Base-by-base conservation (phyloP, 2,113 vertebrate genomes). In the Hemicordylus capensis region DNA sequence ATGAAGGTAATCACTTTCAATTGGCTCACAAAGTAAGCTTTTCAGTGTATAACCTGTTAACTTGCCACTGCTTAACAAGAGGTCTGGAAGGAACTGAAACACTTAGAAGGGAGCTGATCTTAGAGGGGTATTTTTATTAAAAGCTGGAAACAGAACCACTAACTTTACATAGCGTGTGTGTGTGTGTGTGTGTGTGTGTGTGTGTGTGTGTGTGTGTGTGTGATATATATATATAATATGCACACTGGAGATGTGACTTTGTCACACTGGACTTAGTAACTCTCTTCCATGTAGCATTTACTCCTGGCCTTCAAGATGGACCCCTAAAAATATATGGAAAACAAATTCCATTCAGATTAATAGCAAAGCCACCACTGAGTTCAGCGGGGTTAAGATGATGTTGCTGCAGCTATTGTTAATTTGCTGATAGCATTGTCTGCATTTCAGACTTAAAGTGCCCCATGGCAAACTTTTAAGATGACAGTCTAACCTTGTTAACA, bases 401-500 rank as follows among this genome's bases (percentile, higher is more conserved):
- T 28, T 61, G 42, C 20, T 59, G 39, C 42, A 78, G 15, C 48
- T 26, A 1, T 63, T 1, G 58, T 37, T 17, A 22, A n/a, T 76
- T 89, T 84, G 48, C 14, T 69, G 46, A 37, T 58, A 46, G 37
- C 4, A 26, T 26, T 69, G 76, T 26, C 58, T 44, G 24, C 76
- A 73, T 64, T 82, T 39, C 12, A 70, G 44, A 9, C 46, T 86
- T 82, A 44, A 80, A 64, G 56, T 66, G 19, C 26, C 83, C 7
- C 48, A 76, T 11, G 81, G 85, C 42, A 80, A 83, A 88, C 76
- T 42, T 1, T 10, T 28, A 85, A 89, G 51, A 66, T 15, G 78
- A 76, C 8, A n/a, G 72, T 94, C 92, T 76, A 85, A 93, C 85
- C 91, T 93, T 89, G 76, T 20, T 87, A 92, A 93, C 87, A 94